These are phyloP conservation scores for Rhagonycha lutea DNA, from an alignment of 2,888 invertebrate genomes.

Conservation along the genomic window DNA sequence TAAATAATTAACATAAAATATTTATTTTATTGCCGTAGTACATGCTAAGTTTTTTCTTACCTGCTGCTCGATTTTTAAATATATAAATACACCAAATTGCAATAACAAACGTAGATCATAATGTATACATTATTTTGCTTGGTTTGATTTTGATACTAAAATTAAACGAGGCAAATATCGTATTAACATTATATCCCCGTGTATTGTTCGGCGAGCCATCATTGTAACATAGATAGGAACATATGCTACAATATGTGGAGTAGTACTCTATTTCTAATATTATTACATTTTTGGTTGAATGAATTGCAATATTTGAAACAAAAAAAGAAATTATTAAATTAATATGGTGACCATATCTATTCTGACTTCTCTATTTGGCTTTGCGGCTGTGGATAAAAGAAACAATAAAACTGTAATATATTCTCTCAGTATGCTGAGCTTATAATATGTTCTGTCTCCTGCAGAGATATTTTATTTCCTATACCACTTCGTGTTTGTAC, in stretches of 20 bases:
- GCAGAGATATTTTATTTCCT: not conserved
- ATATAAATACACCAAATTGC: no score
- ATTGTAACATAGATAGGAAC: not conserved
- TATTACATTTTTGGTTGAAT: not conserved
- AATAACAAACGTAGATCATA: not conserved
- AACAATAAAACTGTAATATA: slow-evolving; percentile 1
- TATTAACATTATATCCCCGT: not conserved
- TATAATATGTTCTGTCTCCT: slow-evolving; percentile 3
- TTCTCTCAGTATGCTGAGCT: not conserved
- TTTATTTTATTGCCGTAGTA: no score
- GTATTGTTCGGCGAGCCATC: not conserved
- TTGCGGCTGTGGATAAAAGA: not conserved
- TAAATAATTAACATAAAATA: no score
- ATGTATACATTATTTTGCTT: not conserved
- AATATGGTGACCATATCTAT: not conserved
- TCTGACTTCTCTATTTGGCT: not conserved
- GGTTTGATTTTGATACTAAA: not conserved
- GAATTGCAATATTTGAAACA: not conserved
- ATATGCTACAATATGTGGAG: not conserved
- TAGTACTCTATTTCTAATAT: no score
- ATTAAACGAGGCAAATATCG: not conserved
- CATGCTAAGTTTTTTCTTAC: no score
- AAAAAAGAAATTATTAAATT: not conserved
- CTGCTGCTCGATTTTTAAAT: no score
- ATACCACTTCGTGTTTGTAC: slow-evolving; percentile 1